These are phyloP conservation scores for Mustela lutreola DNA, from an alignment of 2,113 vertebrate genomes.

Conservation along the genomic window DNA sequence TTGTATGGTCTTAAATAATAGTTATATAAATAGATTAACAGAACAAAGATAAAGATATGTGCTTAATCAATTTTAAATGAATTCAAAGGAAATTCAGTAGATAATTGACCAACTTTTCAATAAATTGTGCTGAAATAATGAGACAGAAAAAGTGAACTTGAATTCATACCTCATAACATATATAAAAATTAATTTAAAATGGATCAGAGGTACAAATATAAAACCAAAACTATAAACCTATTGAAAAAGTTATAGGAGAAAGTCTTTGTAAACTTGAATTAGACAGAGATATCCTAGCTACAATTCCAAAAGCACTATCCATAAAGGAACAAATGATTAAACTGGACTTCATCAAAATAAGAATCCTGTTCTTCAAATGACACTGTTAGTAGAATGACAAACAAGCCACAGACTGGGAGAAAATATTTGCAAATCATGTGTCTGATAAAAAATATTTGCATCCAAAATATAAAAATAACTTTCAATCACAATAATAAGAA, in stretches of 20 bases:
- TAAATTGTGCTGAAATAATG: background rate
- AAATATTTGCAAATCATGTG: background rate
- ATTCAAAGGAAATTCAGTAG: background rate
- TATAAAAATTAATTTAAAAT: background rate
- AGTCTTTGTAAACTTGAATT: background rate
- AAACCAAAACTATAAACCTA: background rate
- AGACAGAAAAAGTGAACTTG: background rate
- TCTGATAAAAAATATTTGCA: background rate
- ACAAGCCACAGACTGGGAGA: background rate
- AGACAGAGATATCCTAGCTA: background rate
- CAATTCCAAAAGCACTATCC: background rate
- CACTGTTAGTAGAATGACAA: background rate
- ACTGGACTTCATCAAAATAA: slow-evolving; percentile 10
- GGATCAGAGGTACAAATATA: background rate
- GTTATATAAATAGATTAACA: background rate
- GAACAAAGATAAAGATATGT: background rate
- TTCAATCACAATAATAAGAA: slow-evolving; percentile 18
- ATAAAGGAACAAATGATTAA: background rate
- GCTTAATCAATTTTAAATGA: background rate
- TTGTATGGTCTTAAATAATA: background rate
- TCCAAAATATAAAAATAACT: background rate
- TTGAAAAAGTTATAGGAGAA: background rate
- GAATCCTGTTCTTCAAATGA: background rate
- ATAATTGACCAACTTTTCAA: background rate
- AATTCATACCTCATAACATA: background rate